Evolutionary conservation across 2,797 vertebrate genomes (phyloP).

Genomic region (Rousettus madagascariensis): DNA sequence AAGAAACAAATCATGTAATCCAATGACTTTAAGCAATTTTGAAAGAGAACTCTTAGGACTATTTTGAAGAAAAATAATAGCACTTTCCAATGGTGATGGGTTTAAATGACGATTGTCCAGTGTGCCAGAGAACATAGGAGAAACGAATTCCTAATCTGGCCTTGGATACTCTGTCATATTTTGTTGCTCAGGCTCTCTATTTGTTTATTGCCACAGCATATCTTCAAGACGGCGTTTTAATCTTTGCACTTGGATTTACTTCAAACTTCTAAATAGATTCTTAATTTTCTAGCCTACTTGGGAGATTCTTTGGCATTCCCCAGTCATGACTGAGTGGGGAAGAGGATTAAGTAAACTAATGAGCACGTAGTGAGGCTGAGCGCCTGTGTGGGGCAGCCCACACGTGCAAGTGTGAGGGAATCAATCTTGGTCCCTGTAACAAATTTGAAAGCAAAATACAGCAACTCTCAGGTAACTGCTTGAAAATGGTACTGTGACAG

Average conservation of each 20-base stretch:
- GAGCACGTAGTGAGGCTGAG: too few relatives aligned
- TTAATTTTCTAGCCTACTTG: background rate
- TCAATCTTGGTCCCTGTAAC: background rate
- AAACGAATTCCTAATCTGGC: background rate
- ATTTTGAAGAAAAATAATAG: background rate
- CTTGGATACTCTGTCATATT: background rate
- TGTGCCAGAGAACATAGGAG: background rate
- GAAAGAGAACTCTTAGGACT: background rate
- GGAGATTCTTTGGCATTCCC: background rate
- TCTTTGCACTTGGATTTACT: background rate
- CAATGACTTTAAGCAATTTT: background rate
- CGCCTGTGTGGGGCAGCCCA: background rate
- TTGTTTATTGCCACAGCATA: background rate
- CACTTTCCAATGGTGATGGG: fast-evolving
- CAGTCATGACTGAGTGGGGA: background rate
- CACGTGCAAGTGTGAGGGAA: background rate
- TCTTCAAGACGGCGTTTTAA: background rate
- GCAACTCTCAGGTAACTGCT: background rate
- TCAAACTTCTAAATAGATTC: conserved; percentile 23
- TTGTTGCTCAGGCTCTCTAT: background rate
- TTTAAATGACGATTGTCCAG: background rate
- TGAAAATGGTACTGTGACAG: background rate
- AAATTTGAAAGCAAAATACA: conserved; percentile 1
- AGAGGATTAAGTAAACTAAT: background rate
- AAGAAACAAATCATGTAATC: background rate